phyloP scores from a whole-genome alignment of 2,797 vertebrate species.

The Ispidina lecontei region DNA sequence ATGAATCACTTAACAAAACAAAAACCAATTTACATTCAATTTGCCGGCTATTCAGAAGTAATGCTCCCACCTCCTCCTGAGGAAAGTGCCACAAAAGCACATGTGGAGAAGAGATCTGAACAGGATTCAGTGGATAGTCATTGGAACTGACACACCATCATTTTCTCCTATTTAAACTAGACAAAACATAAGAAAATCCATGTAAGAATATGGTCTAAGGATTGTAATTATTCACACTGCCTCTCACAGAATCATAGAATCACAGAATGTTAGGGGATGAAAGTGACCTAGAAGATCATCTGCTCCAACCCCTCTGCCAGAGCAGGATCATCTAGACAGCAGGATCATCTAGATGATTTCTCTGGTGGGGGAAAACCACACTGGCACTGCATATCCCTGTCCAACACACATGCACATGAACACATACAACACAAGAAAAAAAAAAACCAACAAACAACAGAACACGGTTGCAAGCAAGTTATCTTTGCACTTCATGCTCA shows the following conservation, averaged over 20 bases:
- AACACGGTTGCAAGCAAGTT: background rate
- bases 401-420: background rate
- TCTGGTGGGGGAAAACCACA: background rate
- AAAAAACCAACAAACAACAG: background rate
- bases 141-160: background rate
- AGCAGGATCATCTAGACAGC: no score
- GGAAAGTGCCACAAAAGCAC: background rate
- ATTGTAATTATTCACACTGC: background rate
- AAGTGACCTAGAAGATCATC: no score
- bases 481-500: background rate
- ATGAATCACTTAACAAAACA: background rate
- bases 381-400: background rate
- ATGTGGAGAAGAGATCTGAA: background rate
- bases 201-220: background rate
- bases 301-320: no score
- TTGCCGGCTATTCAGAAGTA: background rate
- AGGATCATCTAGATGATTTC: no score
- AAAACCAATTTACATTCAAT: background rate
- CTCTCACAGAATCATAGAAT: background rate
- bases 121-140: background rate
- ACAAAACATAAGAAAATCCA: background rate
- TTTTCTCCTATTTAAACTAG: background rate
- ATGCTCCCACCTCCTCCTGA: accelerated
- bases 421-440: background rate
- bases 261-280: no score